These are phyloP conservation scores for Pyrocephalus nanus DNA, from an alignment of 2,797 vertebrate species.

Conservation along the genomic window DNA sequence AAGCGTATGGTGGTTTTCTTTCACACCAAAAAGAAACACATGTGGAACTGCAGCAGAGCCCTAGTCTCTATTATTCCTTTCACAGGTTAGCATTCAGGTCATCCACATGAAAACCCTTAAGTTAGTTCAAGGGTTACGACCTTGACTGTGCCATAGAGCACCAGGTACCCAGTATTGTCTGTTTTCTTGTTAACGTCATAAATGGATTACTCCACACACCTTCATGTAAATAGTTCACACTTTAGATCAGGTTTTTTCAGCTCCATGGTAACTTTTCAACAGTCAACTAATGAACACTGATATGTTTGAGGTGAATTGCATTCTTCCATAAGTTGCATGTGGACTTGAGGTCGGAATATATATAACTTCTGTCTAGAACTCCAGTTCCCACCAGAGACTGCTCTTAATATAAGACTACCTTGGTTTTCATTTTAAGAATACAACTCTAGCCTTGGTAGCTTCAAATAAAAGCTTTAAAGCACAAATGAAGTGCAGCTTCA, in stretches of 20 bases:
- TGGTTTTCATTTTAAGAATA: not conserved
- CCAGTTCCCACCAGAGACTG: not conserved
- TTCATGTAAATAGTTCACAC: not conserved
- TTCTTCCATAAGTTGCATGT: not conserved
- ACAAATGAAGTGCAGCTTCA: not conserved
- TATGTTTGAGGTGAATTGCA: not conserved
- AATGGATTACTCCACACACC: not conserved
- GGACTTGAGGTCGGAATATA: not conserved
- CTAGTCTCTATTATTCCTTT: not conserved
- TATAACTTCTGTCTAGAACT: not conserved
- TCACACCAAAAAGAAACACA: not conserved
- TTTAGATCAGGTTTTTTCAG: not conserved
- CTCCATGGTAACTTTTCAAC: not conserved
- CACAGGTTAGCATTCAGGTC: not conserved
- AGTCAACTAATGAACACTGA: not conserved
- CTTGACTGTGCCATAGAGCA: not conserved
- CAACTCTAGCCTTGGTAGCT: not conserved
- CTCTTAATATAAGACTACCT: not conserved
- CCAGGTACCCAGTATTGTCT: not conserved
- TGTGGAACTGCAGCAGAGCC: not conserved
- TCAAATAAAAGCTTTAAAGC: not conserved
- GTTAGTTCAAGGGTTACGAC: not conserved
- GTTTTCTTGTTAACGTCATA: not conserved
- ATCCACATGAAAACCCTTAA: not conserved
- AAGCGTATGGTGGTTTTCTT: not conserved